phyloP scores from a whole-genome alignment of 2,113 vertebrate genomes.

The Gnathochromis pfefferi region DNA sequence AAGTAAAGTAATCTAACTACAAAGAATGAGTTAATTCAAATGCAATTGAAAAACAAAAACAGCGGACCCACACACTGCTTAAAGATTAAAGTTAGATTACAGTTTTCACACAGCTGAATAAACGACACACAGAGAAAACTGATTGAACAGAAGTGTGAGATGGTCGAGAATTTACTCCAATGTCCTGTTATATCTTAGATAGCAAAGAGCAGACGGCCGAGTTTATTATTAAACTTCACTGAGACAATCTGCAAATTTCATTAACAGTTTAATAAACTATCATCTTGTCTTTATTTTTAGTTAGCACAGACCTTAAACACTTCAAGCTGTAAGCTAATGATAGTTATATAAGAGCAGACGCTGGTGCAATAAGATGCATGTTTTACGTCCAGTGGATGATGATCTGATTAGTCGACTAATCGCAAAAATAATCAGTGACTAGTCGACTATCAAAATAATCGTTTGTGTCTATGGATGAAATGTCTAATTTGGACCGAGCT shows the following conservation, averaged over 20 bases:
- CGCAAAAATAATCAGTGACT: accelerated
- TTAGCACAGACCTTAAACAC: not conserved
- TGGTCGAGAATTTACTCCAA: not conserved
- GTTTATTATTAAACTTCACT: not conserved
- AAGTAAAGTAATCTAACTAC: not conserved
- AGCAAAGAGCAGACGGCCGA: not conserved
- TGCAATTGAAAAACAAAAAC: accelerated
- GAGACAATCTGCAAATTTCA: not conserved
- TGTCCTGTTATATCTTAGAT: not conserved
- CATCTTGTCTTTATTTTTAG: not conserved
- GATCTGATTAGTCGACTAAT: not conserved
- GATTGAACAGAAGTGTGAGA: accelerated
- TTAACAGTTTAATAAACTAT: not conserved
- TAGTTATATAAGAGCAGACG: not conserved
- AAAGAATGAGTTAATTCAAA: not conserved
- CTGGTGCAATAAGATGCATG: accelerated
- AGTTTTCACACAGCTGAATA: not conserved
- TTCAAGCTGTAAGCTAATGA: not conserved
- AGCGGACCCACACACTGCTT: not conserved
- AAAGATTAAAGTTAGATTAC: not conserved
- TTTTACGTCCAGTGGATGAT: accelerated
- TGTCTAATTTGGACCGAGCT: accelerated
- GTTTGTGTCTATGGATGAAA: not conserved
- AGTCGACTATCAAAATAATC: not conserved
- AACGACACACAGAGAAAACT: not conserved